Percentiles rank a stretch among this genome's conserved stretches.
Conservation (phyloP, 1,140 invertebrate species). For the Drosophila repleta region DNA sequence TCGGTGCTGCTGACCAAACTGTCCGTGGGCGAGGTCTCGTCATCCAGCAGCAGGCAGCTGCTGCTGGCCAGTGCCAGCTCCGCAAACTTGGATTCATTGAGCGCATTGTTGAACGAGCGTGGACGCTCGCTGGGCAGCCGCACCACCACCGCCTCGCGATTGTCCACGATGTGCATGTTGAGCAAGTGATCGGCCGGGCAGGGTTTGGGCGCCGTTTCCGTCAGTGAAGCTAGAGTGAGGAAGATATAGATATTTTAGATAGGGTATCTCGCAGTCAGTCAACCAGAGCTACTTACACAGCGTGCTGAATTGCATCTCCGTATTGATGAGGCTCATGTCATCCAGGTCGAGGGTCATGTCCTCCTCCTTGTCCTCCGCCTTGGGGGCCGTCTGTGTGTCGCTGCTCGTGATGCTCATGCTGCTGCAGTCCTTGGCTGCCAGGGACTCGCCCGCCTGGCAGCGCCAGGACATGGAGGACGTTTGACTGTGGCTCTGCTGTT, state of each 20-base stretch:
- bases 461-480: slow-evolving; percentile 84
- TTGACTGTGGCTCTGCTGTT: slow-evolving; percentile 84
- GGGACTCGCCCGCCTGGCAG: slow-evolving; percentile 87
- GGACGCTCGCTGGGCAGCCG: slow-evolving; percentile 57
- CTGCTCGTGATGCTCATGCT: slow-evolving; percentile 86
- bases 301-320: slow-evolving; percentile 76
- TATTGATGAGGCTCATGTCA: slow-evolving; percentile 68
- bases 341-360: slow-evolving; percentile 69
- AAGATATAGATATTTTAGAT: neutral
- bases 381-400: slow-evolving; percentile 71
- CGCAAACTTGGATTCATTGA: slow-evolving; percentile 89
- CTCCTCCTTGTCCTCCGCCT: slow-evolving; percentile 58
- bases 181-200: slow-evolving; percentile 49
- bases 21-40: slow-evolving; percentile 92
- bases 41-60: slow-evolving; percentile 87
- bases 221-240: slow-evolving; percentile 62
- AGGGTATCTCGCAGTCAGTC: neutral
- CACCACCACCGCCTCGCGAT: slow-evolving; percentile 44
- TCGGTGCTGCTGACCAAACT: slow-evolving; percentile 90
- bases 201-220: slow-evolving; percentile 54
- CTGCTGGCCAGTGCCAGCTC: slow-evolving; percentile 89
- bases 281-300: slow-evolving; percentile 62
- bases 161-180: slow-evolving; percentile 70
- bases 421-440: slow-evolving; percentile 86
- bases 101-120: slow-evolving; percentile 86